These are phyloP conservation scores for Pimephales promelas DNA, from an alignment of 2,113 vertebrate species.

Conservation along the genomic window DNA sequence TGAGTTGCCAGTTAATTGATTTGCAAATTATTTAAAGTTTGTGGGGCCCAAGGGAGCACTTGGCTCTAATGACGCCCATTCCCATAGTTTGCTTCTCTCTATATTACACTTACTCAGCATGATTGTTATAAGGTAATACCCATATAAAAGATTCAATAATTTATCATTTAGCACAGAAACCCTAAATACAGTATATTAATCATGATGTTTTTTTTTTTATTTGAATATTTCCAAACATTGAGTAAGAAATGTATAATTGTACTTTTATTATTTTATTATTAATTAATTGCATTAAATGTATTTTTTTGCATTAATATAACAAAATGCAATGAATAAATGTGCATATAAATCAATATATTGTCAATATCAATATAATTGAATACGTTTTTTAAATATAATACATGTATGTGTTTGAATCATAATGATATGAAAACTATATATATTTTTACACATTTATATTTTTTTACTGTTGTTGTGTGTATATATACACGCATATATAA, in stretches of 20 bases:
- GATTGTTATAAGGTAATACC: slow-evolving; percentile 77
- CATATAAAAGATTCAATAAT: slow-evolving; percentile 65
- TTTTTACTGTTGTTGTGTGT: neutral
- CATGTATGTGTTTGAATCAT: neutral
- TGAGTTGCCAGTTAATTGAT: slow-evolving; percentile 96
- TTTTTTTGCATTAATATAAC: neutral
- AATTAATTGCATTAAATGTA: too few species aligned
- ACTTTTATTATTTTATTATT: too few species aligned
- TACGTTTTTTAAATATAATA: neutral
- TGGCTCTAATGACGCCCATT: slow-evolving; percentile 81
- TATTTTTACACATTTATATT: neutral
- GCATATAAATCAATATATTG: neutral
- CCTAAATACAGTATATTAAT: too few species aligned
- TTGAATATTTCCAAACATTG: neutral
- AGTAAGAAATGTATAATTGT: too few species aligned
- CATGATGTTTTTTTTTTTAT: too few species aligned
- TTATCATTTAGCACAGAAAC: neutral
- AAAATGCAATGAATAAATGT: neutral
- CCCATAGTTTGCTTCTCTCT: slow-evolving; percentile 67
- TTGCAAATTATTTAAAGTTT: slow-evolving; percentile 99
- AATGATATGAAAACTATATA: neutral
- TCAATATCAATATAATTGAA: too few species aligned
- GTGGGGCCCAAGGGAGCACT: slow-evolving; percentile 87
- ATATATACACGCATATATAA: neutral
- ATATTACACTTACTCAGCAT: slow-evolving; percentile 57